These are phyloP conservation scores for Chrysocyon brachyurus DNA, from an alignment of 2,797 vertebrate species.

Conservation along the genomic window DNA sequence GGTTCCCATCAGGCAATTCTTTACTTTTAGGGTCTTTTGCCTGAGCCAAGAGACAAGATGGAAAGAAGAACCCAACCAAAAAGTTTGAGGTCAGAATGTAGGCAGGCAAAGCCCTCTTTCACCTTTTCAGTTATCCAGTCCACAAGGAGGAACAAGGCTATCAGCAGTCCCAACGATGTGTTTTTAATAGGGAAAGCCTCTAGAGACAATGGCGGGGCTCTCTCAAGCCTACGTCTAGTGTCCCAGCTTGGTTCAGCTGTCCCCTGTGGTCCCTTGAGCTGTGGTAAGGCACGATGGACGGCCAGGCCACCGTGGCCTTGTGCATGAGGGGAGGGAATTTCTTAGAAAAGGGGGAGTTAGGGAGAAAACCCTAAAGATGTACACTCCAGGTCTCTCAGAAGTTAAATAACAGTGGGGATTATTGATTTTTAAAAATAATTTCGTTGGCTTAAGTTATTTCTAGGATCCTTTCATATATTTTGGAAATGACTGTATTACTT, in stretches of 20 bases:
- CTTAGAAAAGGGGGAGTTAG: neutral
- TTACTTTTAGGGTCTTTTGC: neutral
- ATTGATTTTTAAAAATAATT: neutral
- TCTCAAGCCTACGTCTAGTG: neutral
- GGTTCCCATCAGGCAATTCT: neutral
- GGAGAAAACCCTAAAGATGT: neutral
- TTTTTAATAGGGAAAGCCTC: neutral
- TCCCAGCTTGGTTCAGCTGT: neutral
- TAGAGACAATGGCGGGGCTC: neutral
- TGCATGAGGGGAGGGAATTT: neutral
- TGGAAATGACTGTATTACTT: neutral
- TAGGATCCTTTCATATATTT: neutral
- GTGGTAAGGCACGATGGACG: neutral
- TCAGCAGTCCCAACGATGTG: neutral
- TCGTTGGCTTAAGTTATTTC: slow-evolving; percentile 10
- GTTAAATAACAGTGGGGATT: neutral
- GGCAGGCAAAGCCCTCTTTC: neutral
- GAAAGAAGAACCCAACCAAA: neutral
- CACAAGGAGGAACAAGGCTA: neutral
- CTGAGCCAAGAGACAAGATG: neutral
- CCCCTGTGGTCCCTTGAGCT: neutral
- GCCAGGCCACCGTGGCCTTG: neutral
- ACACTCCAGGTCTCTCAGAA: neutral
- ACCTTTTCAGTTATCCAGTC: neutral
- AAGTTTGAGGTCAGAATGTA: neutral